Evolutionary conservation across 2,888 invertebrate species (phyloP).

Genomic region (Temnothorax ravouxi): DNA sequence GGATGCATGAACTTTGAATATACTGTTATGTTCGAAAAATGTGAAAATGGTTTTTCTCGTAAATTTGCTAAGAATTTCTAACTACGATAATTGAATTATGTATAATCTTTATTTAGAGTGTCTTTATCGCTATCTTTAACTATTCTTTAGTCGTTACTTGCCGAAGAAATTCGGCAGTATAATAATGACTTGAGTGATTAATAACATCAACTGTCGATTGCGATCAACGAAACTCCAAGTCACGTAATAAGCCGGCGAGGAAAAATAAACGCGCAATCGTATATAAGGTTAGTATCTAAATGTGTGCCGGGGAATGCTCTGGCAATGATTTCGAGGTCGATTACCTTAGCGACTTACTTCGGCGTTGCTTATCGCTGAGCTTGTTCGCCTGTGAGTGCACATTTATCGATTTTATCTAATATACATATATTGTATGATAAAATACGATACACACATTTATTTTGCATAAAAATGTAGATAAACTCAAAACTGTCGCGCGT

Average conservation of each 20-base stretch:
- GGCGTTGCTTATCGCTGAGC: constrained; percentile 16
- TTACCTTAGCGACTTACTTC: constrained; percentile 40
- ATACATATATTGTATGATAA: background rate
- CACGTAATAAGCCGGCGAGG: constrained; percentile 32
- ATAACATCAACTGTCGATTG: constrained; percentile 30
- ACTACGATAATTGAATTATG: too few species aligned
- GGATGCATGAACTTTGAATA: background rate
- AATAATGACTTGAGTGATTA: constrained; percentile 22
- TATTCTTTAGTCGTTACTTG: background rate
- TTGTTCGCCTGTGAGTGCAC: background rate
- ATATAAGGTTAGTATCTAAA: constrained; percentile 50
- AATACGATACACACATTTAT: background rate
- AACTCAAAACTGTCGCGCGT: background rate
- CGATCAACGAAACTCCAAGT: constrained; percentile 34
- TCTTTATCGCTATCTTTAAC: background rate
- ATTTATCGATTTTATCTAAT: constrained; percentile 32
- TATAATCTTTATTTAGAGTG: background rate
- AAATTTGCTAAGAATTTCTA: background rate
- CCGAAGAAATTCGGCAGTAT: background rate
- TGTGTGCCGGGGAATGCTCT: constrained; percentile 34
- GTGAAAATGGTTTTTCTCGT: background rate
- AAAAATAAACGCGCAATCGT: constrained; percentile 49
- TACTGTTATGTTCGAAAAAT: background rate
- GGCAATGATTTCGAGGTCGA: constrained; percentile 55
- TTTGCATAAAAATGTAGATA: background rate